These are phyloP conservation scores for Dipodomys merriami DNA, from an alignment of 2,113 vertebrate genomes.

Conservation along the genomic window DNA sequence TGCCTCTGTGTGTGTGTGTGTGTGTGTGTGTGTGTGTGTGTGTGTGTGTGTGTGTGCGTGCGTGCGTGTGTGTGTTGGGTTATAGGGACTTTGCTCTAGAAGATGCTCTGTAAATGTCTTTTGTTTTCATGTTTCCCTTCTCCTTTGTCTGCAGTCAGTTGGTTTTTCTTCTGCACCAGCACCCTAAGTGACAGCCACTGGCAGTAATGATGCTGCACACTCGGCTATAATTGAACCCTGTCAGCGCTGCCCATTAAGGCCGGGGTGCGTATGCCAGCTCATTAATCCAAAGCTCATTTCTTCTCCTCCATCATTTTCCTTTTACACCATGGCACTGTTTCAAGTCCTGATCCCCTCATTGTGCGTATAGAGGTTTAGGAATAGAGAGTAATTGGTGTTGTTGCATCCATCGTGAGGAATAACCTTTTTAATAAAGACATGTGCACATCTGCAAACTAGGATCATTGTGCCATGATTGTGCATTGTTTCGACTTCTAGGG, in stretches of 20 bases:
- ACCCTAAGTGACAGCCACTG: conserved; percentile 78
- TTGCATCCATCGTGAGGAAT: conserved; percentile 47
- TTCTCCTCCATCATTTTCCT: conserved; percentile 60
- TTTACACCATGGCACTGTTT: conserved; percentile 58
- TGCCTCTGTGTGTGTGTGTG: not conserved
- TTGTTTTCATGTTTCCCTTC: conserved; percentile 60
- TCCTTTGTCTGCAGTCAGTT: conserved; percentile 73
- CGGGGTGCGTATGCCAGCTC: conserved; percentile 76
- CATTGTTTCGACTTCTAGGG: conserved; percentile 60
- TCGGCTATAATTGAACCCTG: conserved; percentile 81
- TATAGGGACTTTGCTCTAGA: conserved; percentile 2
- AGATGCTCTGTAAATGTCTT: conserved; percentile 67
- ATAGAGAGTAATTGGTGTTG: conserved; percentile 71
- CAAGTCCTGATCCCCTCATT: conserved; percentile 63
- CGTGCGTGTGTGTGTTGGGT: not conserved
- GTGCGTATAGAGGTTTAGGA: conserved; percentile 65
- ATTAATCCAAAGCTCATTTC: conserved; percentile 80
- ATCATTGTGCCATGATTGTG: conserved; percentile 59
- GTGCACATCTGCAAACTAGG: conserved; percentile 66
- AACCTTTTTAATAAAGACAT: conserved; percentile 48
- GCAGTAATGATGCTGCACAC: conserved; percentile 80
- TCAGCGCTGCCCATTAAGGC: conserved; percentile 78
- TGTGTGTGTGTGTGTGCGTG: not conserved
- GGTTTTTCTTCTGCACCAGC: conserved; percentile 55
- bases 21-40: not conserved